phyloP scores from a whole-genome alignment of 2,797 vertebrate species.

The Melanotaenia maccullochi region DNA sequence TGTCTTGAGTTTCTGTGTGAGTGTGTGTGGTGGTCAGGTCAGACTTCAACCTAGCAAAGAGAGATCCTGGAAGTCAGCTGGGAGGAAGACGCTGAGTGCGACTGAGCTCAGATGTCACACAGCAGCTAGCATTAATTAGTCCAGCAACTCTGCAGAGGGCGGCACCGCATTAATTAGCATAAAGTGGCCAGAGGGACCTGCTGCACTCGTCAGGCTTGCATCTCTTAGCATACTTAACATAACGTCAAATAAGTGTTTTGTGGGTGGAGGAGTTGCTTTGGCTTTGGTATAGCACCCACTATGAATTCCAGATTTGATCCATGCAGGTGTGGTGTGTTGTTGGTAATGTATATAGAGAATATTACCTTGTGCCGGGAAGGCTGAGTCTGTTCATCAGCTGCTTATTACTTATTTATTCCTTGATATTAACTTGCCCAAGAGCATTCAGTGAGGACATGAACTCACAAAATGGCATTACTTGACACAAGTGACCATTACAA shows the following conservation, averaged over 20 bases:
- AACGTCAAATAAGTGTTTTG: conserved; percentile 32
- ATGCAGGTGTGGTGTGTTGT: conserved; percentile 33
- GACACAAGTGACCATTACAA: conserved; percentile 41
- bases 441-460: conserved; percentile 12
- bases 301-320: conserved; percentile 27
- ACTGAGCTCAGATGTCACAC: conserved; percentile 71
- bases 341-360: conserved; percentile 34
- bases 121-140: conserved; percentile 79
- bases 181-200: conserved; percentile 78
- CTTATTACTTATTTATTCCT: conserved; percentile 49
- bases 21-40: conserved; percentile 31
- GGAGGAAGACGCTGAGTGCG: conserved; percentile 44
- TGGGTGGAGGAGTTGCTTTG: conserved; percentile 25
- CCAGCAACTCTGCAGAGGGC: conserved; percentile 80
- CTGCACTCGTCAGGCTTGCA: conserved; percentile 57
- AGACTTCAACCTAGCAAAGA: conserved; percentile 22
- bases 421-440: conserved; percentile 6
- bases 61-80: conserved; percentile 43
- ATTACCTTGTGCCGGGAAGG: conserved; percentile 15
- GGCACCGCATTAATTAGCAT: conserved; percentile 81
- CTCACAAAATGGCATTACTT: conserved; percentile 31
- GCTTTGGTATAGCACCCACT: not conserved
- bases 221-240: conserved; percentile 71
- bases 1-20: conserved; percentile 22
- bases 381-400: conserved; percentile 16